Evolutionary conservation across 2,888 invertebrate species (phyloP), one percentile per base, ranked within the genome.

Genomic region (Zonitis immaculata): DNA sequence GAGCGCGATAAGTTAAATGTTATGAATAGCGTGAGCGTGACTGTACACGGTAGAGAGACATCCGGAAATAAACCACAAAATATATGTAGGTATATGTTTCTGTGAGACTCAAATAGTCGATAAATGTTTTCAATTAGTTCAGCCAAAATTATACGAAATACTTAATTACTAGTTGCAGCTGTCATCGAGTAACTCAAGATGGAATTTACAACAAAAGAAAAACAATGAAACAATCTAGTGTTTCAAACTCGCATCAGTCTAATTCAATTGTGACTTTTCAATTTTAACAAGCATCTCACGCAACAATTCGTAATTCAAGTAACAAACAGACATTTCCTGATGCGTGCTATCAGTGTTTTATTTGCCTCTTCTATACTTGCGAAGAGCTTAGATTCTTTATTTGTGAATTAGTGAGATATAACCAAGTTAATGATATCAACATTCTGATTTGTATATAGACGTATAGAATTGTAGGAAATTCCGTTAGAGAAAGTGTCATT

Each of bases 1-100:
- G 55, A 55, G 60, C 54, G 51, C 30, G 47, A 42, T 18, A 35
- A 16, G 14, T 1, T 16, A 52, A 48, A 45, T 54, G 35, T 50
- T 56, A 56, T 51, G 60, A 57, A 46, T 56, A 30, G 57, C 54
- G 53, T 57, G 56, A 54, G n/a, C n/a, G n/a, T n/a, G n/a, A n/a
- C 54, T 51, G 51, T 51, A 47, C 46, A 44, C 47, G 45, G 44
- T 26, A 20, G 35, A 48, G 51, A 57, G 52, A 51, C 57, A 49
- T 57, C 53, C 51, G 57, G 49, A 57, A 59, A 59, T 59, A 56
- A 9, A 47, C 51, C 51, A 22, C 32, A 32, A 25, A 42, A 39
- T 32, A 44, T 30, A 35, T 35, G 43, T 44, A 14, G 12, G 25
- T 44, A n/a, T n/a, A n/a, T n/a, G n/a, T n/a, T n/a, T n/a, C n/a